Conservation (phyloP, 2,797 vertebrate species). For the Lepidocolaptes lacrymiger region DNA sequence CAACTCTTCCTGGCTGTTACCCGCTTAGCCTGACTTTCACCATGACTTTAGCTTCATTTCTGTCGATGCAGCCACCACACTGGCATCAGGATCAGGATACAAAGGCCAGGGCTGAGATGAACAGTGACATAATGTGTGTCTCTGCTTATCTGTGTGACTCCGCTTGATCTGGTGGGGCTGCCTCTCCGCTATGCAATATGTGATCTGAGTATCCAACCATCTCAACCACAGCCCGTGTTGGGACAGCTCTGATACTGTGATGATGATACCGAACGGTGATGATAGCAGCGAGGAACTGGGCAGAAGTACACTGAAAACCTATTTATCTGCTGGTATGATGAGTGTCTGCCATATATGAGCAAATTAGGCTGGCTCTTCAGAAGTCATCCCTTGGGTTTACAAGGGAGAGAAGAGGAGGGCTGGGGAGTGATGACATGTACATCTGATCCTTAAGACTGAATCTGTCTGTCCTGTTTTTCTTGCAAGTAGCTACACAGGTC, state of each 20-base stretch:
- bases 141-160: background rate
- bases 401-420: background rate
- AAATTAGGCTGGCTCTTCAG: background rate
- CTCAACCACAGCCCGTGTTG: background rate
- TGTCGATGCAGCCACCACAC: background rate
- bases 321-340: background rate
- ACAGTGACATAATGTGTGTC: background rate
- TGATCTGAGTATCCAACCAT: background rate
- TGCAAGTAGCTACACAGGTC: background rate
- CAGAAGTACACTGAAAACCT: background rate
- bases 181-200: accelerated
- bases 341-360: background rate
- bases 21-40: background rate
- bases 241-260: background rate
- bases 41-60: background rate
- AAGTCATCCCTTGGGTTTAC: background rate
- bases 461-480: background rate
- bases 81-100: background rate
- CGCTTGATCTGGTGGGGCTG: background rate
- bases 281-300: background rate
- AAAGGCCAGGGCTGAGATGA: background rate
- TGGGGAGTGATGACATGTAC: background rate
- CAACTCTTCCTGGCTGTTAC: background rate
- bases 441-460: background rate
- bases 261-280: background rate